These are phyloP conservation scores for Drosophila limbata DNA, from an alignment of 2,888 invertebrate genomes.

Conservation along the genomic window DNA sequence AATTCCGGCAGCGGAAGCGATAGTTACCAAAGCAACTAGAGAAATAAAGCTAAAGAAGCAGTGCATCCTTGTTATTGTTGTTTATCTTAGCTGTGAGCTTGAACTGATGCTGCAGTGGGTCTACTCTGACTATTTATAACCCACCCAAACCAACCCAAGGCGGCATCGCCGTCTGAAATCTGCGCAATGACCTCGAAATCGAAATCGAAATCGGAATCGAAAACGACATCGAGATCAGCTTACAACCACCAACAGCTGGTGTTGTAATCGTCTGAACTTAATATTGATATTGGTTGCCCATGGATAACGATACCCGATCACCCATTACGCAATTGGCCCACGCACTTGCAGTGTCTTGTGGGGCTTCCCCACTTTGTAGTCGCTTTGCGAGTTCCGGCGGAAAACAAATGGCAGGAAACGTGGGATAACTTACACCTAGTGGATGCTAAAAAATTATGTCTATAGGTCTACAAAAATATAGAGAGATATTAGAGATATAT, in stretches of 20 bases:
- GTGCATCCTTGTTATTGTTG: constrained; percentile 54
- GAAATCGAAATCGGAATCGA: constrained; percentile 44
- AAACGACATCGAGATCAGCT: constrained; percentile 37
- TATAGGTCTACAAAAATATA: background rate
- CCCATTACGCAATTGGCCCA: constrained; percentile 51
- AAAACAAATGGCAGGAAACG: background rate
- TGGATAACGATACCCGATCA: constrained; percentile 37
- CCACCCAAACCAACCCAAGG: constrained; percentile 51
- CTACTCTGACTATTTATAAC: constrained; percentile 61
- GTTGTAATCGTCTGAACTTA: constrained; percentile 76
- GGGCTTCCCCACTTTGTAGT: constrained; percentile 44
- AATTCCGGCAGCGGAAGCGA: constrained; percentile 49
- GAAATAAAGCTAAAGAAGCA: constrained; percentile 48
- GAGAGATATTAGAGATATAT: background rate
- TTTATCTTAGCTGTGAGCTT: constrained; percentile 20
- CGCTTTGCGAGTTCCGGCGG: constrained; percentile 36
- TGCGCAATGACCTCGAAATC: constrained; percentile 74
- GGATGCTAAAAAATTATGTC: background rate
- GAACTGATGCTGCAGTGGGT: constrained; percentile 62
- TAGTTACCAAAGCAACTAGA: constrained; percentile 48
- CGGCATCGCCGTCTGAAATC: constrained; percentile 39
- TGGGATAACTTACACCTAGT: background rate
- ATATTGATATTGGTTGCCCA: constrained; percentile 67
- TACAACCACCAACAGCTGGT: constrained; percentile 51
- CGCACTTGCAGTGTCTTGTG: constrained; percentile 46